A percentile compares a stretch with the other conserved stretches of the same genome.
Conservation (phyloP, 2,113 vertebrate genomes). For the Cyphomyrus plagiostoma region DNA sequence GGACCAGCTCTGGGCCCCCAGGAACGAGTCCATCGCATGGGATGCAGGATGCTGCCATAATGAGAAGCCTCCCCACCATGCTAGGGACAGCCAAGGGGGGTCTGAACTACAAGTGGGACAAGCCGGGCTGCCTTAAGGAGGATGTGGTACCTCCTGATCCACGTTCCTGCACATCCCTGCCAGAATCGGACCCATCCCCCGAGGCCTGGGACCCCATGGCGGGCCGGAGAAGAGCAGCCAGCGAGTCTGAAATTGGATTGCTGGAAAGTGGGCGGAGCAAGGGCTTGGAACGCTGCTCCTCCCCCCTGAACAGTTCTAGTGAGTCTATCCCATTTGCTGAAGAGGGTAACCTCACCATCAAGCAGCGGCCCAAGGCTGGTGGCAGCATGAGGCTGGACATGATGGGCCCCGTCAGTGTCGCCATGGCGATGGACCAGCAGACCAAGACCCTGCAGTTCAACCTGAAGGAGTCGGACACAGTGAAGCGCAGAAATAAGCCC, state of each 20-base stretch:
- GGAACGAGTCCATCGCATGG: slow-evolving; percentile 17
- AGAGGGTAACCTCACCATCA: slow-evolving; percentile 91
- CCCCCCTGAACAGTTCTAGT: slow-evolving; percentile 64
- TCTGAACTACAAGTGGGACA: neutral
- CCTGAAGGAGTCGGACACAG: slow-evolving; percentile 87
- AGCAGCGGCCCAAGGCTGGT: slow-evolving; percentile 74
- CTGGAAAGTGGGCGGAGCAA: slow-evolving; percentile 44
- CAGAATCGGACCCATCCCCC: neutral
- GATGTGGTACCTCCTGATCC: neutral
- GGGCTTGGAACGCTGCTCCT: slow-evolving; percentile 30
- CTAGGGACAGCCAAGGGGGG: slow-evolving; percentile 40
- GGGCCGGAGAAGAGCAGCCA: slow-evolving; percentile 62
- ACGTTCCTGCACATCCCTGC: slow-evolving; percentile 24
- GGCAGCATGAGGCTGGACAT: slow-evolving; percentile 47
- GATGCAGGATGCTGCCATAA: slow-evolving; percentile 24
- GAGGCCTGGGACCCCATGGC: slow-evolving; percentile 31
- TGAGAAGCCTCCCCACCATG: slow-evolving; percentile 55
- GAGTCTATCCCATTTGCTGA: slow-evolving; percentile 86
- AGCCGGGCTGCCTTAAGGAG: neutral
- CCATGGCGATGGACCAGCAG: slow-evolving; percentile 34
- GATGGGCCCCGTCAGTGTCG: slow-evolving; percentile 16
- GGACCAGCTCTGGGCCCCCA: slow-evolving; percentile 61
- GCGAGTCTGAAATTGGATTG: slow-evolving; percentile 64
- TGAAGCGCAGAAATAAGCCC: slow-evolving; percentile 79
- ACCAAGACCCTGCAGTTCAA: slow-evolving; percentile 74